phyloP scores from a whole-genome alignment of 2,888 invertebrate species.

The Lasioglossum figueresi region DNA sequence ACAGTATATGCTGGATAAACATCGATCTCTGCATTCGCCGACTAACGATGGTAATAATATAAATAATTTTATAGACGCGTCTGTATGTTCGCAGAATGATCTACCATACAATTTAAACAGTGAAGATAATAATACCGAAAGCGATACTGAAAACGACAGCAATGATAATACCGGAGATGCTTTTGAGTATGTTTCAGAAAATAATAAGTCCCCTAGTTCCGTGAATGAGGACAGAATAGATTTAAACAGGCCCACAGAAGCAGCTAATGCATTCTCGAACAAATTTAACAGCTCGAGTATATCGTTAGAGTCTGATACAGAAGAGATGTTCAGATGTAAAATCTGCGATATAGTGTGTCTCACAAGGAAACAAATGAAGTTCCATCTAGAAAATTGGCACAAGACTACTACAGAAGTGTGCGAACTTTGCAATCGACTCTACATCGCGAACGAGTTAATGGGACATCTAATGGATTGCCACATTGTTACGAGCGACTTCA shows the following conservation, averaged over 20 bases:
- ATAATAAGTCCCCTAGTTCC: neutral
- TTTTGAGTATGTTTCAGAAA: neutral
- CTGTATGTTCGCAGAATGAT: neutral
- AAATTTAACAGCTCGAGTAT: neutral
- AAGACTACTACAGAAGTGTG: conserved; percentile 29
- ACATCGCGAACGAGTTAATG: neutral
- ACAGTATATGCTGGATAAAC: conserved; percentile 44
- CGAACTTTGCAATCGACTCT: conserved; percentile 34
- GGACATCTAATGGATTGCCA: conserved; percentile 40
- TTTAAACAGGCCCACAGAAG: neutral
- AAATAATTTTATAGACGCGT: neutral
- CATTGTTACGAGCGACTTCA: conserved; percentile 11
- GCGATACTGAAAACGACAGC: neutral
- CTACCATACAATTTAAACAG: neutral
- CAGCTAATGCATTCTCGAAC: neutral
- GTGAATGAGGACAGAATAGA: neutral
- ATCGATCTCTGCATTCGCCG: conserved; percentile 21
- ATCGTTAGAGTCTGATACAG: neutral
- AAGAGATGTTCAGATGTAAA: conserved; percentile 33
- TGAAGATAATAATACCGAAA: neutral
- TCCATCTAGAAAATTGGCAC: conserved; percentile 26
- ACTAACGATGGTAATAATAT: neutral
- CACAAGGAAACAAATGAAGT: conserved; percentile 24
- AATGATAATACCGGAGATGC: neutral
- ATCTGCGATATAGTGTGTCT: conserved; percentile 18